These are phyloP conservation scores for Leptopterna dolabrata DNA, from an alignment of 2,888 invertebrate species.

Conservation along the genomic window DNA sequence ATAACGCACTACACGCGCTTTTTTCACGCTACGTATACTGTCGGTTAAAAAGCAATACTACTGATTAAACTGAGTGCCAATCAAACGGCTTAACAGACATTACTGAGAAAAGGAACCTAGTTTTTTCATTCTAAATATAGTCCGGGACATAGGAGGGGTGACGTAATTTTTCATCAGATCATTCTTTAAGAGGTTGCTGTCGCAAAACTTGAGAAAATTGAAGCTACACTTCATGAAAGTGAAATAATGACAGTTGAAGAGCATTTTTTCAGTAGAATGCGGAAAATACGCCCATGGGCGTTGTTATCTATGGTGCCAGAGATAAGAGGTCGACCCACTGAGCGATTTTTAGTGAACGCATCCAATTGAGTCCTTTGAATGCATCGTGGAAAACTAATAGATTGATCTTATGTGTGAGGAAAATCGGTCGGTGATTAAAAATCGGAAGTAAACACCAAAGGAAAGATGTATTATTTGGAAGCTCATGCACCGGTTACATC, in stretches of 20 bases:
- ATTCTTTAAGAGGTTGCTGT: not conserved
- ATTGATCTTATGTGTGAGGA: not conserved
- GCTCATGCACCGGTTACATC: slow-evolving; percentile 46
- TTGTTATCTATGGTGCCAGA: slow-evolving; percentile 32
- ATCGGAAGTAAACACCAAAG: not conserved
- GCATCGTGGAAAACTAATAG: not conserved
- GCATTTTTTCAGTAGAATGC: not conserved
- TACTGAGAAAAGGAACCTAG: slow-evolving; percentile 22
- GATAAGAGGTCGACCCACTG: slow-evolving; percentile 10
- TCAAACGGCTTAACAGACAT: not conserved
- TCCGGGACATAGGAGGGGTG: slow-evolving; percentile 16
- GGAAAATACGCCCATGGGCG: slow-evolving; percentile 42
- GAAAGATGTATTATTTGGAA: not conserved
- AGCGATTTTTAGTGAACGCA: not conserved
- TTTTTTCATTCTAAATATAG: slow-evolving; percentile 48
- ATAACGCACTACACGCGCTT: not conserved
- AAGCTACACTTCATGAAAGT: too few species aligned
- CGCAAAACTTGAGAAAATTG: too few species aligned
- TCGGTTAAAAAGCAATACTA: not conserved
- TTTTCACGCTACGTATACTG: not conserved
- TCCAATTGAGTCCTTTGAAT: not conserved
- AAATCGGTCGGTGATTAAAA: not conserved
- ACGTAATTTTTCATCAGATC: slow-evolving; percentile 46
- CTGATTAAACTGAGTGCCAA: not conserved
- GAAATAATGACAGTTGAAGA: not conserved